Conservation (phyloP, 1,140 invertebrate species). For the Harpegnathos saltator region DNA sequence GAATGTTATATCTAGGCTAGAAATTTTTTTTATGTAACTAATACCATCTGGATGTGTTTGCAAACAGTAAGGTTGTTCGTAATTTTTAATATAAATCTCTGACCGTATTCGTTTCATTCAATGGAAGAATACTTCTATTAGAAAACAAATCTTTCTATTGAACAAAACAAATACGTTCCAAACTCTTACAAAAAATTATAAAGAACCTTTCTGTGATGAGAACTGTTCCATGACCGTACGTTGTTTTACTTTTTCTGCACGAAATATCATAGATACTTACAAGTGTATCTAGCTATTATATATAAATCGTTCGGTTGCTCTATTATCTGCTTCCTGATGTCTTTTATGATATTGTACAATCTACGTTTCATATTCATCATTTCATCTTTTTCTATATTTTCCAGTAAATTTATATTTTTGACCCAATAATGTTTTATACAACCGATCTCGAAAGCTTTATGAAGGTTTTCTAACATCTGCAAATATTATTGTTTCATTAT, state of each 20-base stretch:
- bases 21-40: no score
- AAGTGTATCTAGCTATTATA: constrained; percentile 62
- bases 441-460: constrained; percentile 2
- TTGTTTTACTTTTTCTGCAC: not conserved
- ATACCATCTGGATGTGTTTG: no score
- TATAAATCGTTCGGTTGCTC: constrained; percentile 24
- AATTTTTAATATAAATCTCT: no score
- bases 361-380: constrained; percentile 43
- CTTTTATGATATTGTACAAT: constrained; percentile 61
- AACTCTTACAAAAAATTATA: no score
- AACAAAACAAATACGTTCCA: no score
- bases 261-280: constrained; percentile 68
- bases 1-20: no score
- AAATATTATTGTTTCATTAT: constrained; percentile 47
- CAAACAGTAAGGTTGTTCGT: no score
- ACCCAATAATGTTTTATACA: constrained; percentile 73
- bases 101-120: no score
- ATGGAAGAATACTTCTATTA: no score
- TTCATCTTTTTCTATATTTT: not conserved
- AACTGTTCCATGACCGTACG: no score
- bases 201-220: no score
- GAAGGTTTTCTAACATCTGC: constrained; percentile 76
- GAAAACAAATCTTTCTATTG: no score
- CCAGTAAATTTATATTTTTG: constrained; percentile 70
- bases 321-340: constrained; percentile 46